A percentile compares a stretch with the other conserved stretches of the same genome.
Evolutionary conservation across 2,888 invertebrate genomes (phyloP).

Genomic region (Calliscelio sp.): DNA sequence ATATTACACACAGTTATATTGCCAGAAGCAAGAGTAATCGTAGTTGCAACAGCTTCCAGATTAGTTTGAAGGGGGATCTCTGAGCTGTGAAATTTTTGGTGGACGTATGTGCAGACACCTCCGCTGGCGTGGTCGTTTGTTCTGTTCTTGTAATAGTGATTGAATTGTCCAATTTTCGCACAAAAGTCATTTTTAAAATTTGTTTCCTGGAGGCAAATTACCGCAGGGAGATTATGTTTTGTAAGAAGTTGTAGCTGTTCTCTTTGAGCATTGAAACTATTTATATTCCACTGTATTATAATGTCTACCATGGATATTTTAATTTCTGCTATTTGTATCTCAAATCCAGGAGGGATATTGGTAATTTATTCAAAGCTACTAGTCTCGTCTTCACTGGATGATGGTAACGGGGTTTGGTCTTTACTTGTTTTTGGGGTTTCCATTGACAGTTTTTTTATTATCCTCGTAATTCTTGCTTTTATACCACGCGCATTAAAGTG

Average conservation of each 20-base stretch:
- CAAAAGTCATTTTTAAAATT: conserved; percentile 26
- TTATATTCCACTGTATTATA: conserved; percentile 59
- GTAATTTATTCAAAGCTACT: no score
- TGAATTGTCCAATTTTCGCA: conserved; percentile 1
- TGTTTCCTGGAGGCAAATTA: conserved; percentile 54
- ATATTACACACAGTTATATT: conserved; percentile 43
- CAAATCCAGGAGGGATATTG: no score
- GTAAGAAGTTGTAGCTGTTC: conserved; percentile 42
- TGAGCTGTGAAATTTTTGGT: conserved; percentile 41
- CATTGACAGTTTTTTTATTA: no score
- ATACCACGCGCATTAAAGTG: no score
- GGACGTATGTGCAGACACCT: conserved; percentile 65
- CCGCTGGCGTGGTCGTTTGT: conserved; percentile 62
- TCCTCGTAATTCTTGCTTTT: no score
- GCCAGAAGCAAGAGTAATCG: conserved; percentile 17
- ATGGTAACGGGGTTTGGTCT: no score
- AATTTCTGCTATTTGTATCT: no score
- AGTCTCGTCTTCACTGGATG: no score
- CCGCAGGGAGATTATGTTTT: not conserved
- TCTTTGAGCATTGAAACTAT: conserved; percentile 4
- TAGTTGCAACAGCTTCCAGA: conserved; percentile 71
- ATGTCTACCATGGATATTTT: no score
- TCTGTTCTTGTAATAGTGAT: conserved; percentile 51
- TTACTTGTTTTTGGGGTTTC: no score
- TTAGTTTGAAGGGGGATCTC: conserved; percentile 50